Base-by-base conservation (phyloP, 1,140 invertebrate species). In the Tachypleus tridentatus region DNA sequence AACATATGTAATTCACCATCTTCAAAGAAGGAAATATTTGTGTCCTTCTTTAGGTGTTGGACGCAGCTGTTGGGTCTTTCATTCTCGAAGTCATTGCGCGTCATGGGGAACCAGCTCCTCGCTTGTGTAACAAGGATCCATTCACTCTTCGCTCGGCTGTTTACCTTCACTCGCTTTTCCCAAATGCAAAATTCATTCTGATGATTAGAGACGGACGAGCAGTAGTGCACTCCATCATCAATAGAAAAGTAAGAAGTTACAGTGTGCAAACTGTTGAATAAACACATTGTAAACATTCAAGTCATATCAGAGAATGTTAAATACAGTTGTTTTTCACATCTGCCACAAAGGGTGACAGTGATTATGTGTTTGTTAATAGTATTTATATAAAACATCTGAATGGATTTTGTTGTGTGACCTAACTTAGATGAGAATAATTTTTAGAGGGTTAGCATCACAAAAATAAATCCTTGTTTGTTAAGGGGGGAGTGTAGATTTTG, bases 191-290 rank as follows among this genome's bases (percentile, higher is more conserved):
- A 80, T 99, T 97, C 79, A 83, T 99, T 70, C 92, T 98, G 76
- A 97, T 99, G 93, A 87, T 97, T 60, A 84, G 97, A 69, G 97
- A 99, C 77, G 97, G 97, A 4, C 83, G 97, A 63, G 96, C 96
- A 51, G 96, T 93, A 7, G 94, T 97, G 61, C 94, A 99, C 81
- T 98, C 96, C 61, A 97, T 97, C 75, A 91, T 97, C 77, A 90
- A 90, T n/a, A 82, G 95, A 74, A 91, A 94, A 83, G 88, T 88
- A 74, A 70, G 29, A 29, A 29, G 29, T 29, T 29, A 29, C 2
- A 29, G 29, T 29, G 29, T 29, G 29, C 29, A 29, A 29, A 29
- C 29, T 29, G 29, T 29, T 29, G 29, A 29, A 29, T 29, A 29
- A 29, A 29, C 29, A 29, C 29, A 29, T 29, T 29, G 29, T 29